Evolutionary conservation across 2,888 invertebrate genomes (phyloP), one percentile per base, ranked within the genome.

Genomic region (Xestia rhomboidea): DNA sequence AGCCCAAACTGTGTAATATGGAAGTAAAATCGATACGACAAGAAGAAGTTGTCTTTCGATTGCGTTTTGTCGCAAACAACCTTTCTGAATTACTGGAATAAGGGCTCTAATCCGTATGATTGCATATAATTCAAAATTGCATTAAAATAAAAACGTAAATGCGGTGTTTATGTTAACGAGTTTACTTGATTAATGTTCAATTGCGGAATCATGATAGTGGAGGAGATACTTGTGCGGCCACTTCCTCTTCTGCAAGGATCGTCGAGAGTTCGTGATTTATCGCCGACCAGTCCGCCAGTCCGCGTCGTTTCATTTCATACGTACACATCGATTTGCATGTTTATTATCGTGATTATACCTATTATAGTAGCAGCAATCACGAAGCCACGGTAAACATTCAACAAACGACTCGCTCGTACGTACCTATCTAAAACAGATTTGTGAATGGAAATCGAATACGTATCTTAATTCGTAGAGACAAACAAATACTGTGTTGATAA

Each of bases 401-500:
- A 83, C 73, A 51, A 69, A 62, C 77, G 49, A 75, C 54, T 54
- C 77, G 79, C 82, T 81, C 79, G 77, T 79, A 79, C 79, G 77
- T 79, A 79, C 74, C 60, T 78, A 81, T 82, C 90, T 89, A 84
- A 86, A 88, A 91, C 88, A 89, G 73, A 88, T 87, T 84, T 81
- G 79, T 87, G 79, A 79, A 86, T 84, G 83, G 73, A 82, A 92
- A 86, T 78, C 70, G 66, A 74, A 68, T 79, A 89, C 90, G 87
- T 90, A 91, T 92, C 91, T 93, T 92, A 92, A 93, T 93, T 92
- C 87, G 92, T 91, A 91, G 90, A 93, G 92, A 94, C 93, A 96
- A 95, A 95, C 95, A 95, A 95, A 95, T 93, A 95, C 93, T 92
- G 90, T 92, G 91, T 93, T 95, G 94, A 95, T 96, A 95, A 95